Evolutionary conservation across 2,888 invertebrate species (phyloP), one percentile per base, ranked within the genome.

Genomic region (Gymnosoma rotundatum): DNA sequence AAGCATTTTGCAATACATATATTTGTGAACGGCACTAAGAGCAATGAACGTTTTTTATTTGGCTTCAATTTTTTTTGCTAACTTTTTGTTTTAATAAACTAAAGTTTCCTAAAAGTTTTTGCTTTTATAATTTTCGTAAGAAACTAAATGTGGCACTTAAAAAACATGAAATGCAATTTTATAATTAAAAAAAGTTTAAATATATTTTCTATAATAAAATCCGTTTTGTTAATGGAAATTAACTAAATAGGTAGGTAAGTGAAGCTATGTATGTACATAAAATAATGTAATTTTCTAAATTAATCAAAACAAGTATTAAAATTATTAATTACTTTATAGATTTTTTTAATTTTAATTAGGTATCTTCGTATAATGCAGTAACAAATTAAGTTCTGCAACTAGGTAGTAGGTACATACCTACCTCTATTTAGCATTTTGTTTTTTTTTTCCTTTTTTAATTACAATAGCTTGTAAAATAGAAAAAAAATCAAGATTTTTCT

Each of bases 381-480:
- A 12, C 12, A 12, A 38, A 10, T 38, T 38, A 8, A 10, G 42
- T 42, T 42, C 42, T 1, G 7, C 42, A 42, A 12, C 12, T 10
- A 25, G 38, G 42, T 42, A 8, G 7, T 2, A 42, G 12, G 42
- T 20, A n/a, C n/a, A n/a, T n/a, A n/a, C n/a, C n/a, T n/a, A 32
- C 8, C 32, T 32, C 32, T 25, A 25, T 4, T 25, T 25, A 25
- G 32, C 8, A 8, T 69, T 21, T 25, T 61, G 5, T 20, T 21
- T 16, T 7, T 52, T 52, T 52, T 45, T 75, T 36, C 14, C 14
- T 63, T 32, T 38, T 69, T 66, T 52, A 72, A 60, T 78, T 83
- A 84, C 84, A 84, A 84, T 84, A 78, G 84, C 12, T 78, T 80
- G 78, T 78, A 83, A 80, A 80, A 66, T 63, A 60, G 21, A 38